phyloP scores from a whole-genome alignment of 2,113 vertebrate genomes.

The Pedionomus torquatus region DNA sequence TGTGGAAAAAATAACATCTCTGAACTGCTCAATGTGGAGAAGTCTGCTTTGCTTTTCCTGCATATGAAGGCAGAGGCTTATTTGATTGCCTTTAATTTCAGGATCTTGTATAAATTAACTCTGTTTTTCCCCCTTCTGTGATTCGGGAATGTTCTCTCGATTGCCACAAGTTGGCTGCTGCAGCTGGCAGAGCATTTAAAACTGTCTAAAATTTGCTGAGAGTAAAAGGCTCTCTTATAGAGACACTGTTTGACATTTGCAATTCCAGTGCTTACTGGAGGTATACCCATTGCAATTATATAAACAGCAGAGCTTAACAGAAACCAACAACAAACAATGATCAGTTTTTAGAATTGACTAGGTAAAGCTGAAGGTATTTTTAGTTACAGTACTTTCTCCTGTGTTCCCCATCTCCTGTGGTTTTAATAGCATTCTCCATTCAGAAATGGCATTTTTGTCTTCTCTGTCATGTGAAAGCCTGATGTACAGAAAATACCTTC shows the following conservation, averaged over 20 bases:
- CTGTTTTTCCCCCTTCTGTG: not conserved
- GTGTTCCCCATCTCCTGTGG: not conserved
- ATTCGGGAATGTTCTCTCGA: not conserved
- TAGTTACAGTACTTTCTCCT: not conserved
- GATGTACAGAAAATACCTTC: not conserved
- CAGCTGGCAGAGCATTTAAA: constrained; percentile 29
- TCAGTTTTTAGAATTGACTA: constrained; percentile 25
- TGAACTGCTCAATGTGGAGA: not conserved
- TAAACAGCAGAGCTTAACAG: constrained; percentile 25
- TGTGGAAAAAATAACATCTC: not conserved
- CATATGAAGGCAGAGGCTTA: not conserved
- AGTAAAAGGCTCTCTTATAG: not conserved
- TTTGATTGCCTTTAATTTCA: not conserved
- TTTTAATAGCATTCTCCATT: constrained; percentile 27
- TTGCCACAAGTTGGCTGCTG: constrained; percentile 18
- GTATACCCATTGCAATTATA: not conserved
- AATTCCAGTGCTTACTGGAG: not conserved
- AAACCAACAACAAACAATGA: constrained; percentile 5
- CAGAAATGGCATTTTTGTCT: constrained; percentile 2
- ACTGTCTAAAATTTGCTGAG: constrained; percentile 8
- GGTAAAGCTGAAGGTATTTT: constrained; percentile 35
- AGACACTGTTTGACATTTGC: not conserved
- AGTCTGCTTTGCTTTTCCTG: not conserved
- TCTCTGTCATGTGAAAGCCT: not conserved
- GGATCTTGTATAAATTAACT: not conserved